A percentile compares a stretch with the other conserved stretches of the same genome.
phyloP scores from a whole-genome alignment of 1,140 invertebrate genomes.

The Camponotus pennsylvanicus region DNA sequence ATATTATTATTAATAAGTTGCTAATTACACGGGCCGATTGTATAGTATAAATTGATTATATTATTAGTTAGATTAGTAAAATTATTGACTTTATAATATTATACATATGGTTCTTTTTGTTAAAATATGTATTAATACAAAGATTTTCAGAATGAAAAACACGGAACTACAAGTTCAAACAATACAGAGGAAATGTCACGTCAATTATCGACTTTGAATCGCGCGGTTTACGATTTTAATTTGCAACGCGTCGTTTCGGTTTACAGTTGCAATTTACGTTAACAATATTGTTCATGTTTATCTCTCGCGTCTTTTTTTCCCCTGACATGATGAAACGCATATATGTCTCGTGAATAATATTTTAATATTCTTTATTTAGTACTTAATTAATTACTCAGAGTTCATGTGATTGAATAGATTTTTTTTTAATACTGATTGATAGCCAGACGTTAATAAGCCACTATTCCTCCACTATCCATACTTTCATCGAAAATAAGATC shows the following conservation, averaged over 20 bases:
- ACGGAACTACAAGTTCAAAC: not conserved
- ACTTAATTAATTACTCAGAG: no score
- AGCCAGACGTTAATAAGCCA: not conserved
- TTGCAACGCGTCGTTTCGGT: not conserved
- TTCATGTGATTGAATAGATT: no score
- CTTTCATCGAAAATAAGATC: conserved; percentile 2
- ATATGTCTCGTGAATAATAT: not conserved
- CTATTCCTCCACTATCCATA: conserved; percentile 3
- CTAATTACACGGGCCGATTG: conserved; percentile 22
- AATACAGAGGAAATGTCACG: not conserved
- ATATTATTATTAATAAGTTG: conserved; percentile 2
- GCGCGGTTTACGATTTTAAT: not conserved
- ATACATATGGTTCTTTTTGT: no score
- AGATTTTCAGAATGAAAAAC: not conserved
- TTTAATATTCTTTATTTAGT: no score
- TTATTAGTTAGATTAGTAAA: conserved; percentile 43
- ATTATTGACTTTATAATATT: not conserved
- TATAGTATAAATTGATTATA: not conserved
- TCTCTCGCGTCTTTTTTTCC: not conserved
- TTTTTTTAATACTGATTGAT: not conserved
- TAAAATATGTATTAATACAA: conserved; percentile 2
- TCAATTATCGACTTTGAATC: not conserved
- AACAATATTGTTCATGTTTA: not conserved
- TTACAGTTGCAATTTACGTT: not conserved
- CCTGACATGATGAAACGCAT: not conserved